Base-by-base conservation (phyloP, 2,797 vertebrate species). In the Parauchenoglanis ngamensis region DNA sequence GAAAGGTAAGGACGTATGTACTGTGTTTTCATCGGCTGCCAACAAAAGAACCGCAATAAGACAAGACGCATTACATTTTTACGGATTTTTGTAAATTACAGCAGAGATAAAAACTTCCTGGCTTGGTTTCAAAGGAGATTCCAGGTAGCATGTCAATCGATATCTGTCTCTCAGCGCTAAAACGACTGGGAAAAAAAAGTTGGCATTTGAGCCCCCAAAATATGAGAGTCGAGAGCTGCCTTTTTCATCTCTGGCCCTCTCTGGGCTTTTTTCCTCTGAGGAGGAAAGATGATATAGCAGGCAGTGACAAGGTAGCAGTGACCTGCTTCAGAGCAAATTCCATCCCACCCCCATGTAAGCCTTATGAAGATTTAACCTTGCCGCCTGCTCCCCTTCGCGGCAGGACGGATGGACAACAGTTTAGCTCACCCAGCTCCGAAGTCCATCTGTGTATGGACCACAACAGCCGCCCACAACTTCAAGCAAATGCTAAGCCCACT, bases 271-370 rank as follows among this genome's bases (percentile, higher is more conserved):
- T 88, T 83, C 79, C 80, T 88, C 83, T 81, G 11, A 49, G 75
- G 87, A 88, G 82, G 87, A 87, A 89, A 91, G 84, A 89, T 88
- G 87, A 91, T 88, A 88, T 84, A 88, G 87, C 88, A 88, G 88
- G 87, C 87, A 90, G 83, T 89, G 90, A 90, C 90, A 90, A 88
- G 87, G 88, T 88, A 91, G 85, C 85, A 86, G 87, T 89, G 88
- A 90, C 88, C 90, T 88, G 89, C 79, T 90, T 87, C 87, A 87
- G 90, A 88, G 79, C 35, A 12, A 89, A 90, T 90, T 90, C 88
- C 83, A n/a, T 79, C 72, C 83, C 86, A 88, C 83, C 70, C 86
- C 86, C 86, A 76, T 89, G 46, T 79, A 84, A 21, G 49, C 61
- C 49, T 77, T 83, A 85, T 84, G 87, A 89, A 87, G 86, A 90